These are phyloP conservation scores for Pseudochaenichthys georgianus DNA, from an alignment of 2,797 vertebrate genomes.

Conservation along the genomic window DNA sequence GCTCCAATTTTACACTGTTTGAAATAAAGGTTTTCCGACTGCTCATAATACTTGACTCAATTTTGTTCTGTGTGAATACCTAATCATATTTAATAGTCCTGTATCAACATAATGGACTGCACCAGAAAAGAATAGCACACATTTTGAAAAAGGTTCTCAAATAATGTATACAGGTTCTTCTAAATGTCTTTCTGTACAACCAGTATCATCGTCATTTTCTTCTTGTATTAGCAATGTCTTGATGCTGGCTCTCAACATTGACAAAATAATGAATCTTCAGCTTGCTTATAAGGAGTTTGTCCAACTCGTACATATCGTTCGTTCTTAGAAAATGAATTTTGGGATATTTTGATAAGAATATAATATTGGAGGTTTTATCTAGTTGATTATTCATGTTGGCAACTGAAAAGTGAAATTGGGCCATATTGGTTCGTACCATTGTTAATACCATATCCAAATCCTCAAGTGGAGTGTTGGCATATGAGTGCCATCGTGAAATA, in stretches of 20 bases:
- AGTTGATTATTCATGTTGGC: no score
- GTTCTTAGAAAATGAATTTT: no score
- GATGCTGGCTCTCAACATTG: neutral
- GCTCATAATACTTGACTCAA: constrained; percentile 22
- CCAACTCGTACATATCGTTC: no score
- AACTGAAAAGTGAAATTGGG: neutral
- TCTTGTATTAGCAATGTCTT: neutral
- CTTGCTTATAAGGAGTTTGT: neutral
- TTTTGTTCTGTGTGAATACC: constrained; percentile 14
- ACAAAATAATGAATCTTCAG: neutral
- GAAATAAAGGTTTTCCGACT: constrained; percentile 28
- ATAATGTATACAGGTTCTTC: neutral
- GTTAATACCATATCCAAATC: constrained; percentile 5
- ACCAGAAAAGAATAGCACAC: neutral
- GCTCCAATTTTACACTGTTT: constrained; percentile 25
- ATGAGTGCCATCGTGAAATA: constrained; percentile 4
- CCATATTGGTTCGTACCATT: neutral
- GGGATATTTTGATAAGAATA: no score
- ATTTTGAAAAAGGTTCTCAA: neutral
- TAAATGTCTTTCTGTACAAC: neutral
- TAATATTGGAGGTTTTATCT: no score
- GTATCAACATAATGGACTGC: neutral
- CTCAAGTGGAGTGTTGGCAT: constrained; percentile 17
- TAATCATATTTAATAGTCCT: neutral
- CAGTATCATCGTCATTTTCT: neutral